Evolutionary conservation across 2,888 invertebrate genomes (phyloP).

Genomic region (Meghimatium bilineatum): DNA sequence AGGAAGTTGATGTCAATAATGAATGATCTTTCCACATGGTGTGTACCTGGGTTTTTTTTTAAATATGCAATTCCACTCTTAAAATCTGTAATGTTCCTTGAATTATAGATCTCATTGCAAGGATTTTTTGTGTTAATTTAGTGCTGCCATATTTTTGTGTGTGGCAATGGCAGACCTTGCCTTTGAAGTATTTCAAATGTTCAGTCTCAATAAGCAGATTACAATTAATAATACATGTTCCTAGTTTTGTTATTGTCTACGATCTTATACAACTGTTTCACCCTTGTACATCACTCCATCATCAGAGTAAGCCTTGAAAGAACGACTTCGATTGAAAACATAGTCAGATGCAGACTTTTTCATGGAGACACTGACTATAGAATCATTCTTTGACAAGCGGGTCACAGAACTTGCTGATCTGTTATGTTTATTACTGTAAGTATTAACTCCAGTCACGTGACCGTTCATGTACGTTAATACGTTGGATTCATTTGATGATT

Average conservation of each 20-base stretch:
- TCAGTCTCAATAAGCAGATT: neutral
- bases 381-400: conserved; percentile 59
- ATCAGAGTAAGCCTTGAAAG: conserved; percentile 65
- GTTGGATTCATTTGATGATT: conserved; percentile 37
- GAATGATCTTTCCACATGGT: neutral
- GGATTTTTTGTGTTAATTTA: neutral
- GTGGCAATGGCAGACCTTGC: neutral
- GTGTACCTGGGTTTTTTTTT: neutral
- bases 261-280: conserved; percentile 58
- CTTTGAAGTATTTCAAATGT: neutral
- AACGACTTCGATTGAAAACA: conserved; percentile 55
- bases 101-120: neutral
- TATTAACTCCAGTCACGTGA: conserved; percentile 52
- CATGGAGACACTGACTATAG: conserved; percentile 60
- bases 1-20: neutral
- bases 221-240: neutral
- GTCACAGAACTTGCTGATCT: conserved; percentile 34
- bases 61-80: too few species aligned
- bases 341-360: conserved; percentile 59
- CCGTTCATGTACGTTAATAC: conserved; percentile 57
- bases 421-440: conserved; percentile 50
- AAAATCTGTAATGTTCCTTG: neutral
- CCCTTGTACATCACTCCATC: conserved; percentile 66
- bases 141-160: neutral
- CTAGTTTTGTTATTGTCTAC: neutral